Percentiles rank a stretch among this genome's conserved stretches.
These are phyloP conservation scores for Drosophila prostipennis DNA, from an alignment of 2,888 invertebrate species.

Conservation along the genomic window DNA sequence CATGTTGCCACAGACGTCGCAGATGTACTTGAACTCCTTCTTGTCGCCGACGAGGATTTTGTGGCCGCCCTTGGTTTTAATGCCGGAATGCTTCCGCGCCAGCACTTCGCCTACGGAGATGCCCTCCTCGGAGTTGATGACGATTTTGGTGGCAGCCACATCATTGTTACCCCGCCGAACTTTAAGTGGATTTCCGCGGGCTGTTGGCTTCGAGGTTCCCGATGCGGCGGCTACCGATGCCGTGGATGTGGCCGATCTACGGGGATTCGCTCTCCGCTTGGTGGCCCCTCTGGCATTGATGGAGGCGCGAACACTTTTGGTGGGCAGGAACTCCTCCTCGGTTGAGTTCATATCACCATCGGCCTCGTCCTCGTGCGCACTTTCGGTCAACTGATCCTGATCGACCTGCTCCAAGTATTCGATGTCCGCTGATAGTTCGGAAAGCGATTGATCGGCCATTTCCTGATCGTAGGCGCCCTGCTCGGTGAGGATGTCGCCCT, in stretches of 20 bases:
- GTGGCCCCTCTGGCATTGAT: conserved; percentile 15
- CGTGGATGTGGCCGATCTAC: conserved; percentile 30
- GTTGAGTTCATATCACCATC: conserved; percentile 52
- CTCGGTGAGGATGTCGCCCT: conserved; percentile 55
- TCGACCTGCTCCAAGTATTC: conserved; percentile 78
- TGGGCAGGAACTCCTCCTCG: conserved; percentile 72
- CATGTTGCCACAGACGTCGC: conserved; percentile 83
- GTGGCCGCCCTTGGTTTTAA: conserved; percentile 70
- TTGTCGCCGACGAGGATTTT: conserved; percentile 70
- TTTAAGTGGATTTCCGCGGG: conserved; percentile 26
- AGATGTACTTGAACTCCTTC: conserved; percentile 80
- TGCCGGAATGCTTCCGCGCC: conserved; percentile 55
- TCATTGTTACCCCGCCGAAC: conserved; percentile 46
- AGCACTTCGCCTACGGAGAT: conserved; percentile 53
- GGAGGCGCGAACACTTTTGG: conserved; percentile 35
- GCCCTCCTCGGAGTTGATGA: conserved; percentile 54
- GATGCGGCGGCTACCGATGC: neutral
- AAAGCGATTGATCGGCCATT: conserved; percentile 57
- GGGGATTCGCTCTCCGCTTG: conserved; percentile 47
- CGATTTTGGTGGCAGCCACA: conserved; percentile 48
- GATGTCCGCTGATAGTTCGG: conserved; percentile 69
- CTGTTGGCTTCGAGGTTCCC: conserved; percentile 4
- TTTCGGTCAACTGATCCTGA: conserved; percentile 70
- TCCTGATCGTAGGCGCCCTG: conserved; percentile 57
- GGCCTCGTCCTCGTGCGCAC: conserved; percentile 68